A percentile compares a stretch with the other conserved stretches of the same genome.
phyloP scores from a whole-genome alignment of 1,140 invertebrate species.

The Chrysopa pallens region DNA sequence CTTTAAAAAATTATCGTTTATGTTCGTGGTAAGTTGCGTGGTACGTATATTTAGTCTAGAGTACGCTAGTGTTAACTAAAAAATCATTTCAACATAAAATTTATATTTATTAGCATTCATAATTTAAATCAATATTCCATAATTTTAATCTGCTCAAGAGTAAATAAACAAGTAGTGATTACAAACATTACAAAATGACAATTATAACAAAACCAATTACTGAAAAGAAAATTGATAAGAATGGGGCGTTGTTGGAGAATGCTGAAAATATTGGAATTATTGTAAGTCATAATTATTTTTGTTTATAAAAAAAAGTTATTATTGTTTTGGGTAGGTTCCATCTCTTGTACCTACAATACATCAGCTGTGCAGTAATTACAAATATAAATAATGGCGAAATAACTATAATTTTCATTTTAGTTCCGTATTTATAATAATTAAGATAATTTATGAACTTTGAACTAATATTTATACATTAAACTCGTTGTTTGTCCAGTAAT shows the following conservation, averaged over 20 bases:
- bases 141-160: no score
- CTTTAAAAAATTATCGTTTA: no score
- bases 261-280: conserved; percentile 15
- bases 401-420: conserved; percentile 2
- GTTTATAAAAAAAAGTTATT: background rate
- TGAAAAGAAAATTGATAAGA: conserved; percentile 43
- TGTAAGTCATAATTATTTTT: conserved; percentile 6
- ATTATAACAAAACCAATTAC: conserved; percentile 43
- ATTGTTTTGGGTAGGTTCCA: conserved; percentile 14
- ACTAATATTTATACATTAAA: background rate
- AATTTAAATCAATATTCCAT: no score
- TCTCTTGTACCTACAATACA: background rate
- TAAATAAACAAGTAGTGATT: no score
- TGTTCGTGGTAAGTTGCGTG: no score
- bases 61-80: no score
- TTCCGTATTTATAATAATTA: conserved; percentile 1
- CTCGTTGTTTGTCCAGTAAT: no score
- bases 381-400: no score
- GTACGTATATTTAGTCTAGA: no score
- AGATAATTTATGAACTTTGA: conserved; percentile 1
- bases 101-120: no score
- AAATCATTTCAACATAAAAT: no score
- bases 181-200: conserved; percentile 29
- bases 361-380: no score
- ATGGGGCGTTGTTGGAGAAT: conserved; percentile 39